Percentiles rank a stretch among this genome's conserved stretches.
phyloP scores from a whole-genome alignment of 2,113 vertebrate genomes.

The Melanerpes formicivorus region DNA sequence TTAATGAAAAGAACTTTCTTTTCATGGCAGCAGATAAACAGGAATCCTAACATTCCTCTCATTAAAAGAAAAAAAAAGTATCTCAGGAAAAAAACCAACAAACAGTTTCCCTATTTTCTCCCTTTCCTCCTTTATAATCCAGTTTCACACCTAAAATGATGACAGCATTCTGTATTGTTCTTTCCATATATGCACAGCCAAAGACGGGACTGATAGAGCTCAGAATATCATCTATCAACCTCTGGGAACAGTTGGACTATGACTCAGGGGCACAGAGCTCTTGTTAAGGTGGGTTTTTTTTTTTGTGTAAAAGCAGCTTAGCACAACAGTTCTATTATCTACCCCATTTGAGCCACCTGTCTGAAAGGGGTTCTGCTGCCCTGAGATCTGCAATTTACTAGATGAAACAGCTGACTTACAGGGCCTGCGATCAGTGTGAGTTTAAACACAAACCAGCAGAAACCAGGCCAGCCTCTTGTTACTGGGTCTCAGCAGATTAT shows the following conservation, averaged over 20 bases:
- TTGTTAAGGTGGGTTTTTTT: constrained; percentile 81
- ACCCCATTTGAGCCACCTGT: constrained; percentile 85
- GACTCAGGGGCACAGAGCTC: constrained; percentile 75
- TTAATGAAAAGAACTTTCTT: constrained; percentile 24
- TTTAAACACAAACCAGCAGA: not conserved
- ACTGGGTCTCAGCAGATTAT: not conserved
- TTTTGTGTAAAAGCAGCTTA: constrained; percentile 77
- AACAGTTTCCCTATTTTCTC: not conserved
- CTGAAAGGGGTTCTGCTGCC: constrained; percentile 59
- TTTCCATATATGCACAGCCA: not conserved
- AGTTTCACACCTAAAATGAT: constrained; percentile 54
- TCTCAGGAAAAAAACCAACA: not conserved
- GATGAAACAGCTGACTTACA: constrained; percentile 81
- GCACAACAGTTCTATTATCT: constrained; percentile 70
- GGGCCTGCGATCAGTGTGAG: constrained; percentile 37
- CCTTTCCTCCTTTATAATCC: not conserved
- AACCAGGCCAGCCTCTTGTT: not conserved
- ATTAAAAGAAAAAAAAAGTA: not conserved
- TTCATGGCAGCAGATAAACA: constrained; percentile 18
- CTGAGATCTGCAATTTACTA: constrained; percentile 55
- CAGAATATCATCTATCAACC: constrained; percentile 33
- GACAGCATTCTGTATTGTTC: constrained; percentile 30
- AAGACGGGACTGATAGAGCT: constrained; percentile 27
- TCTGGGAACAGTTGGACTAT: constrained; percentile 75
- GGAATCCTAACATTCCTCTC: not conserved